Evolutionary conservation across 2,113 vertebrate species (phyloP).

Genomic region (Mellivora capensis): DNA sequence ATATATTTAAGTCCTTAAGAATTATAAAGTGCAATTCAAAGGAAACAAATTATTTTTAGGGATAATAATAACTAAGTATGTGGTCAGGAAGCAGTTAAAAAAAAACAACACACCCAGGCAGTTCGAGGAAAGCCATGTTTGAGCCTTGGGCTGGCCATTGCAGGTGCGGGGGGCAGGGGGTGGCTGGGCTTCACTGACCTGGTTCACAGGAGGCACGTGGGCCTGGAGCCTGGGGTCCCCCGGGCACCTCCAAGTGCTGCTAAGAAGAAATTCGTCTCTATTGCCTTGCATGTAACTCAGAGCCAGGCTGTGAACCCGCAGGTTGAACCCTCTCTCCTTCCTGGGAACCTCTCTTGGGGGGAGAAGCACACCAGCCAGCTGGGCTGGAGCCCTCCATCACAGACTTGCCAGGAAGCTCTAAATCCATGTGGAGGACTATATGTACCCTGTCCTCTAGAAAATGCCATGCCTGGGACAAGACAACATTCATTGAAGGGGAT

Average conservation of each 20-base stretch:
- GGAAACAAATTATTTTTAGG: not conserved
- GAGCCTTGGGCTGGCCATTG: too few species aligned
- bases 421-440: fast-evolving
- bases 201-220: fast-evolving
- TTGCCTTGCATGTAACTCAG: too few species aligned
- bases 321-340: not conserved
- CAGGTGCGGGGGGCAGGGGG: too few species aligned
- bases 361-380: fast-evolving
- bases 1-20: not conserved
- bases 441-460: not conserved
- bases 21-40: not conserved
- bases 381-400: not conserved
- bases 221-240: not conserved
- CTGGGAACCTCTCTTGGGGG: not conserved
- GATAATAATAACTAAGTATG: not conserved
- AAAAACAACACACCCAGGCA: not conserved
- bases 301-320: not conserved
- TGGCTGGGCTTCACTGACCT: too few species aligned
- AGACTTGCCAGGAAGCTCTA: not conserved
- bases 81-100: not conserved
- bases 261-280: fast-evolving
- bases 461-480: not conserved
- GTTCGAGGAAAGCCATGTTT: not conserved
- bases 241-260: fast-evolving
- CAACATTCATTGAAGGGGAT: fast-evolving